A percentile compares a stretch with the other conserved stretches of the same genome.
These are phyloP conservation scores for Camponotus fellah DNA, from an alignment of 2,888 invertebrate species.

Conservation along the genomic window DNA sequence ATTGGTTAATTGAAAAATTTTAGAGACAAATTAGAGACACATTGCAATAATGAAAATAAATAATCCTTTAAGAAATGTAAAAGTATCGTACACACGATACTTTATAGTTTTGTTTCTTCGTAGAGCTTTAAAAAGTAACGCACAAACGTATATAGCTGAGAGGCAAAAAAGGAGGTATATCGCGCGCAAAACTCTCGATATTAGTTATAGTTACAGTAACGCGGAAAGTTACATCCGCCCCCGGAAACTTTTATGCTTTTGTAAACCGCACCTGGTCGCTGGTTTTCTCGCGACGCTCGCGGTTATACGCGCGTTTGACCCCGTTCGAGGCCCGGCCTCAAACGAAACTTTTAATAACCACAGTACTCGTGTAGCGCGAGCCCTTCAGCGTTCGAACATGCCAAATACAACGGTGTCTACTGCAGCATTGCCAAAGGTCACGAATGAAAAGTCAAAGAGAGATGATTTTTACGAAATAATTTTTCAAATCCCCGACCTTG, in stretches of 20 bases:
- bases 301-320: conserved; percentile 69
- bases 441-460: conserved; percentile 27
- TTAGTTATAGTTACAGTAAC: conserved; percentile 79
- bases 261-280: conserved; percentile 73
- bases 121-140: conserved; percentile 35
- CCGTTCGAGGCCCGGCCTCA: conserved; percentile 58
- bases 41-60: neutral
- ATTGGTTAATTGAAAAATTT: neutral
- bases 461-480: conserved; percentile 12
- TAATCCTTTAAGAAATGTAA: conserved; percentile 9
- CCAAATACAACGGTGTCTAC: conserved; percentile 20
- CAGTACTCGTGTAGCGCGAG: conserved; percentile 27
- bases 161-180: neutral
- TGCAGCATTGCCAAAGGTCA: conserved; percentile 28
- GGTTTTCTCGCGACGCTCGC: conserved; percentile 63
- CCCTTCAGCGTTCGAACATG: conserved; percentile 34
- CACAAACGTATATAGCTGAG: conserved; percentile 50
- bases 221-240: conserved; percentile 70
- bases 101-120: conserved; percentile 1
- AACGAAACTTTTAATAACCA: conserved; percentile 76
- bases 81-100: neutral
- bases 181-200: conserved; percentile 68
- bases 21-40: neutral
- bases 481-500: conserved; percentile 25
- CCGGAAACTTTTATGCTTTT: conserved; percentile 78